Base-by-base conservation (phyloP, 2,888 invertebrate genomes). In the Boloria euphrosyne region DNA sequence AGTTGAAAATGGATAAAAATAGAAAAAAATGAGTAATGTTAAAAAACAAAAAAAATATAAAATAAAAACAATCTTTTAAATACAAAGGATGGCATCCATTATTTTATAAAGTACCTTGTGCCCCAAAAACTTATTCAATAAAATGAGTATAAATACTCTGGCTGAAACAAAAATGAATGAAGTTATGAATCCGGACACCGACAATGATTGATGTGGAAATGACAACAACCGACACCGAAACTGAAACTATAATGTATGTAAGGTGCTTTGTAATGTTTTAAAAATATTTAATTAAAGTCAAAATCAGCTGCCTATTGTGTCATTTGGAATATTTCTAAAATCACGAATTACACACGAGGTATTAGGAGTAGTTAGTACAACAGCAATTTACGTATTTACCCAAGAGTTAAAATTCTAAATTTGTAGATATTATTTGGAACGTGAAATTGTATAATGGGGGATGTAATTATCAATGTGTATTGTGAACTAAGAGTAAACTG, bases 111-210 rank as follows among this genome's bases (percentile, higher is more conserved):
- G 68, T 71, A 80, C 76, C 74, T 74, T 71, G 60, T 66, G 54
- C 63, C 65, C 64, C 55, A 64, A 74, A 72, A 64, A 69, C 47
- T 69, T 79, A 85, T 74, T 90, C 82, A 93, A 84, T 92, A 93
- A 89, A 81, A 92, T 76, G 87, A 86, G 84, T 92, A 93, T 72
- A 93, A 84, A 83, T 93, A 93, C 78, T 89, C 86, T 78, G 89
- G 87, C 92, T 92, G 91, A 89, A 92, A 92, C 90, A 92, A 90
- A 89, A 73, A 74, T 67, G 66, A 70, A 65, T 60, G 71, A 62
- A 65, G 63, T 65, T 69, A 67, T 72, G 72, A 72, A 68, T 66
- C 61, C 50, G 52, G 43, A 58, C 31, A 67, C 68, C 71, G 51
- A 63, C 49, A 69, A 68, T 61, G 73, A 75, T 73, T 75, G 75